These are phyloP conservation scores for Acanthiza pusilla DNA, from an alignment of 2,797 vertebrate species.

Conservation along the genomic window DNA sequence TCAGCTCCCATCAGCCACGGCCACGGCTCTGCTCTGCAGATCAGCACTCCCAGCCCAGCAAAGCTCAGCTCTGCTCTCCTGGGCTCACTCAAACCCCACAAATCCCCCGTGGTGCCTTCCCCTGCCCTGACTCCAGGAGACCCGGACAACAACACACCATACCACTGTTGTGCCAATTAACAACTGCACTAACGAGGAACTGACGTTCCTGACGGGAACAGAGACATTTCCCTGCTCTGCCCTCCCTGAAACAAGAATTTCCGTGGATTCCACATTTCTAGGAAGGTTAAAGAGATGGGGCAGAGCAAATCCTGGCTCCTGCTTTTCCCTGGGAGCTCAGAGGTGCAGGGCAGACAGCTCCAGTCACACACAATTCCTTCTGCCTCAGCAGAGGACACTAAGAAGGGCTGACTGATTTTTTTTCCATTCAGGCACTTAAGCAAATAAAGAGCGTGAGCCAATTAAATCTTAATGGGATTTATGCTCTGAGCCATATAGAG, in stretches of 20 bases:
- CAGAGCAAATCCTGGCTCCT: neutral
- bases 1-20: neutral
- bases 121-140: neutral
- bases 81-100: neutral
- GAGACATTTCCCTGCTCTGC: neutral
- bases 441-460: neutral
- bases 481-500: neutral
- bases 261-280: neutral
- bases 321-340: neutral
- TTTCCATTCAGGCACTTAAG: neutral
- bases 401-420: neutral
- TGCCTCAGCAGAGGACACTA: neutral
- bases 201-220: neutral
- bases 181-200: neutral
- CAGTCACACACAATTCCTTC: neutral
- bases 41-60: neutral
- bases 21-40: neutral
- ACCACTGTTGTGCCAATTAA: neutral
- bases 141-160: neutral
- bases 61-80: neutral
- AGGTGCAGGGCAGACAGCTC: neutral
- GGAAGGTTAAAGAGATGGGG: neutral
- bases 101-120: neutral
- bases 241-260: neutral
- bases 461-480: slow-evolving; percentile 29